Base-by-base conservation (phyloP, 1,140 invertebrate genomes). In the Bathynomus jamesi region DNA sequence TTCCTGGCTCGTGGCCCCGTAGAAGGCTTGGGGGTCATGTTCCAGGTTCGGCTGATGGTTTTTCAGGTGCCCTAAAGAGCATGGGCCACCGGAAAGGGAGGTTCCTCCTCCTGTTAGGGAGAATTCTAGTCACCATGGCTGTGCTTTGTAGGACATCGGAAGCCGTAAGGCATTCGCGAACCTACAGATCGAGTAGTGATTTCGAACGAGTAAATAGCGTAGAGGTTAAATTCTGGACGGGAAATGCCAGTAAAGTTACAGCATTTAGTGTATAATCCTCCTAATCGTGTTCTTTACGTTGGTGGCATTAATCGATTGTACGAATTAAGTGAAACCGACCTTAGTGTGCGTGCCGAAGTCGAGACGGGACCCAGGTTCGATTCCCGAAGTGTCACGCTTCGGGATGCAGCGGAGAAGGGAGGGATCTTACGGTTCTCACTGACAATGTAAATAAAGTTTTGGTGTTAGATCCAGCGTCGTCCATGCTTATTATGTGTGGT, bases 371-470 rank as follows among this genome's bases (percentile, higher is more conserved):
- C 94, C 17, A 87, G 88, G 80, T 84, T 88, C 74, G 93, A 96
- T 83, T 94, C 91, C 89, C 91, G 4, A 87, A 89, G 76, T 96
- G 94, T 82, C 91, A 93, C 83, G 90, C 93, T 2, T 89, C 86
- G 69, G 93, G 92, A 32, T 95, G 93, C 80, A 80, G 83, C 32
- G 85, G 73, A 25, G 78, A 79, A 17, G 73, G 77, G 60, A 86
- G 89, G 68, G 87, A 89, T 74, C 85, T 87, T 72, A 88, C 87
- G 31, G 82, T 86, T 0, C 81, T 87, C 61, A 91, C 88, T 62
- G 89, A 95, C 80, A 96, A 94, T 82, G 89, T 92, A 66, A 97
- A 96, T 82, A 98, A 98, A 83, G 88, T 95, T 69, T 84, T 98
- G 70, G 86, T 98, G 7, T 88, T 96, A 27, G 93, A 96, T 82